Percentiles rank a stretch among this genome's conserved stretches.
phyloP scores from a whole-genome alignment of 2,797 vertebrate species.

The Saxicola maurus region DNA sequence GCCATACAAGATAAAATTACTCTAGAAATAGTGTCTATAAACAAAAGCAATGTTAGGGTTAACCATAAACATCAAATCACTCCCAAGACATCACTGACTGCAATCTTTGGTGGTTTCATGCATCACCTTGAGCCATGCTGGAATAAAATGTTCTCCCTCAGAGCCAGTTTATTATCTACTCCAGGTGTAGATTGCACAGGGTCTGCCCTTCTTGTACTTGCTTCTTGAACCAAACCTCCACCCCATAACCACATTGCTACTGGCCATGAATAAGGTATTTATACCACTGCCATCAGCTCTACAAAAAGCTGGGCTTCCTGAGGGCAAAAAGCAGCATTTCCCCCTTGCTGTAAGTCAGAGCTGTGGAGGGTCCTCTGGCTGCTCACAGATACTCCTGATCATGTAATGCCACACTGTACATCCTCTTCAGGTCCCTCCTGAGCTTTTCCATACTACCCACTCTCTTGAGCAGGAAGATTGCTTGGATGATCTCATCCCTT shows the following conservation, averaged over 20 bases:
- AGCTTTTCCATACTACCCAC: background rate
- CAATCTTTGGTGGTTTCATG: conserved; percentile 31
- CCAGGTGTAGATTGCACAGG: background rate
- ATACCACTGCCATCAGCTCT: background rate
- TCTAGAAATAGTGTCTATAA: conserved; percentile 49
- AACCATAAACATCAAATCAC: conserved; percentile 52
- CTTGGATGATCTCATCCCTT: background rate
- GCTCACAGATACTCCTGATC: background rate
- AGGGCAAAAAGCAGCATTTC: background rate
- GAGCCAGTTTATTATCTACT: background rate
- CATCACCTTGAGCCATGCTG: background rate
- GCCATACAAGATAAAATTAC: conserved; percentile 40
- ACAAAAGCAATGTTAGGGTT: conserved; percentile 31
- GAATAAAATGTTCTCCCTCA: background rate
- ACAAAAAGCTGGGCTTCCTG: background rate
- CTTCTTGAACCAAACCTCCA: background rate
- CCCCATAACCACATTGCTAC: background rate
- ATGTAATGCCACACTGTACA: background rate
- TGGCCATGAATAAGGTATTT: background rate
- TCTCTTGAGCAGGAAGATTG: background rate
- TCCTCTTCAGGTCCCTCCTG: background rate
- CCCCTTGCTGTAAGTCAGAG: background rate
- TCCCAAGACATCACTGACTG: conserved; percentile 12
- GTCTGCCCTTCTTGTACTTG: background rate
- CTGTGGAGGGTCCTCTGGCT: background rate